Evolutionary conservation across 2,888 invertebrate species (phyloP), one percentile per base, ranked within the genome.

Genomic region (Syritta pipiens): DNA sequence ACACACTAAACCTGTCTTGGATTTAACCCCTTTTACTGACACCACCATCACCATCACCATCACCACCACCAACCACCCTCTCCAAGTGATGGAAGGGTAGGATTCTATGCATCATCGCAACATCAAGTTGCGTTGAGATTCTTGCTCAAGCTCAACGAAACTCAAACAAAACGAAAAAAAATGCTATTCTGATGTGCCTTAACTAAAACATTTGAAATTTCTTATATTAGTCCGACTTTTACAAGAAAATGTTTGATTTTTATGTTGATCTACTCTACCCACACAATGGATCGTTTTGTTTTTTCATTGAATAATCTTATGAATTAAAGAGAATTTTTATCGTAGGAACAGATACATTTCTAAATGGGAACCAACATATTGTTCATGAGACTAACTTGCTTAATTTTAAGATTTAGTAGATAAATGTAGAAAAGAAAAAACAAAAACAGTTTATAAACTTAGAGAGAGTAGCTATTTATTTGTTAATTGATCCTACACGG

Each of bases 401-500:
- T 62, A 68, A 68, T 26, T 53, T 19, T 67, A 72, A 63, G 63
- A 59, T 32, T 14, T 59, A 65, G 59, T 22, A 32, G 55, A 26
- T 49, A 57, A 30, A 49, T 14, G 17, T 26, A 37, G 17, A 26
- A 32, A 20, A 20, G n/a, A 48, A 46, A 48, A 59, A 3, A 40
- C 24, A 59, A 24, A 35, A n/a, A n/a, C n/a, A n/a, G n/a, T n/a
- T n/a, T 9, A 57, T 46, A 72, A 55, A 40, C 6, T 19, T 40
- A 28, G 17, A n/a, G 44, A 17, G 26, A 60, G 46, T 68, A 60
- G 37, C 53, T 35, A 55, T 17, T 69, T 46, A 75, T 65, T 63
- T 10, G 53, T 75, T 65, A 75, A 68, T 68, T 79, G 81, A 77
- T 82, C 81, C 77, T 81, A 75, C 81, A 81, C 83, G 83, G 83